Conservation (phyloP, 2,888 invertebrate genomes). For the Mongoloraphidia duomilia region DNA sequence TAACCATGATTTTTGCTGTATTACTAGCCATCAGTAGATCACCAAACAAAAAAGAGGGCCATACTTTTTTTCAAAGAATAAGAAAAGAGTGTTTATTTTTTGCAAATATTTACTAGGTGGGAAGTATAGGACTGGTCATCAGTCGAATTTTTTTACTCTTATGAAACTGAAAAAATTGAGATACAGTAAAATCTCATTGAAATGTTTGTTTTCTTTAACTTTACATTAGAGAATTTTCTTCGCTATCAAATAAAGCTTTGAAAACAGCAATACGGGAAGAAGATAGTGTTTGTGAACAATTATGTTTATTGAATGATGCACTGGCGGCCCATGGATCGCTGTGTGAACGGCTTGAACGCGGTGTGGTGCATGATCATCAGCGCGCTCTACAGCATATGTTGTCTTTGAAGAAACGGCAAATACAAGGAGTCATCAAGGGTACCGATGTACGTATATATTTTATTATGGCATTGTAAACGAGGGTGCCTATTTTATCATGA, state of each 20-base stretch:
- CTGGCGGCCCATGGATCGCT: constrained; percentile 39
- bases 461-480: not conserved
- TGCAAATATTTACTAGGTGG: too few relatives aligned
- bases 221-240: constrained; percentile 32
- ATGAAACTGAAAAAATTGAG: too few relatives aligned
- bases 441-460: constrained; percentile 34
- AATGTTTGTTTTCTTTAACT: constrained; percentile 3
- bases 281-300: constrained; percentile 37
- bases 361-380: constrained; percentile 45
- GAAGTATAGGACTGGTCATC: too few relatives aligned
- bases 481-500: constrained; percentile 2
- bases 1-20: too few relatives aligned
- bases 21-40: too few relatives aligned
- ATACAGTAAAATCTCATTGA: too few relatives aligned
- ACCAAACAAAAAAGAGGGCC: too few relatives aligned
- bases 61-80: too few relatives aligned
- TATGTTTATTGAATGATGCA: constrained; percentile 37
- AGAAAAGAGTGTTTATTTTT: too few relatives aligned
- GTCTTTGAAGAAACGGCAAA: constrained; percentile 43
- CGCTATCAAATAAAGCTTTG: constrained; percentile 33
- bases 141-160: too few relatives aligned
- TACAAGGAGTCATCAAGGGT: constrained; percentile 45
- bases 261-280: constrained; percentile 38
- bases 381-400: constrained; percentile 44
- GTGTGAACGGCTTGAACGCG: constrained; percentile 45